Conservation (phyloP, 2,113 vertebrate genomes). For the Sphaerodactylus townsendi region DNA sequence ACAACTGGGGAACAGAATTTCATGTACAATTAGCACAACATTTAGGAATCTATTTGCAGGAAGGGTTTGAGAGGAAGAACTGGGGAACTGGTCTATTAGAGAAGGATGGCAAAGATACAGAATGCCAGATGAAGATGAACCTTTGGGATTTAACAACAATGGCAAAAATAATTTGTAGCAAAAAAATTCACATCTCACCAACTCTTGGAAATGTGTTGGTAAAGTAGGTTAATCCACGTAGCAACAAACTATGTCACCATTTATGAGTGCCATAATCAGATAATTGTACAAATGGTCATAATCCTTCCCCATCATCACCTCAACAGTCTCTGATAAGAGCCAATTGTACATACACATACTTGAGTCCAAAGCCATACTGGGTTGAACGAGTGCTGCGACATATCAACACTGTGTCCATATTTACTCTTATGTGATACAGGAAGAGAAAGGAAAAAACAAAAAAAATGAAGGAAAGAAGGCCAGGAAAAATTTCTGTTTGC, state of each 20-base stretch:
- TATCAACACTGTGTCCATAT: not conserved
- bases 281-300: not conserved
- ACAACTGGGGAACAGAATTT: not conserved
- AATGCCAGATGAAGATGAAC: no score
- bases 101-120: not conserved
- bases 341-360: not conserved
- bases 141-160: no score
- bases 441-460: conserved; percentile 33
- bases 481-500: conserved; percentile 8
- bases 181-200: not conserved
- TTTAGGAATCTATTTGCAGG: not conserved
- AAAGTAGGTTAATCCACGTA: not conserved
- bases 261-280: not conserved
- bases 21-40: not conserved
- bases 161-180: not conserved
- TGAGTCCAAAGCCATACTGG: not conserved
- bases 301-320: not conserved
- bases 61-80: not conserved
- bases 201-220: not conserved
- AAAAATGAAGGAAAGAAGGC: conserved; percentile 34
- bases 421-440: not conserved
- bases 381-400: not conserved
- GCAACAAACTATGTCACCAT: not conserved
- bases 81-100: not conserved
- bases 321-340: not conserved